phyloP scores from a whole-genome alignment of 64 coral and sea anemone genomes.

The Anthopleura sola region DNA sequence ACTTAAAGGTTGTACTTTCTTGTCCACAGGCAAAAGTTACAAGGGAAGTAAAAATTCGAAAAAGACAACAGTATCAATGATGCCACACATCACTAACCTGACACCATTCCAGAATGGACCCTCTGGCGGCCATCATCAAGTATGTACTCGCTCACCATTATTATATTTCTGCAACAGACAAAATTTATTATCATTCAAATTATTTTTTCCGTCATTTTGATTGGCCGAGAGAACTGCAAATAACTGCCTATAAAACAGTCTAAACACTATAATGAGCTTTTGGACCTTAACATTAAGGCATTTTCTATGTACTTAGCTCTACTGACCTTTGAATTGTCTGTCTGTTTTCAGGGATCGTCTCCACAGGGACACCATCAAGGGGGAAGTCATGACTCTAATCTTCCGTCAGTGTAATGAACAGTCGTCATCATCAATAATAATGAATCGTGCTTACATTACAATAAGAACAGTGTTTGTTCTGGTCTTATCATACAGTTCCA shows the following conservation, averaged over 20 bases:
- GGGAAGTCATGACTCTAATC: conserved; percentile 68
- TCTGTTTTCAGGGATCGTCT: conserved; percentile 23
- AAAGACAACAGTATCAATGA: conserved; percentile 87
- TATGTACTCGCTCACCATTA: background rate
- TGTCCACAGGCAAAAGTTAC: conserved; percentile 27
- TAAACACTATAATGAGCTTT: too few relatives aligned
- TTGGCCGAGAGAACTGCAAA: too few relatives aligned
- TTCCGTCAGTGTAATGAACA: conserved; percentile 60
- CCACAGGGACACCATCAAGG: conserved; percentile 44
- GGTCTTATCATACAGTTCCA: background rate
- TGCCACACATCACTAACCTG: conserved; percentile 94
- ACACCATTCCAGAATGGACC: conserved; percentile 87
- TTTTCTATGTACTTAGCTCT: too few relatives aligned
- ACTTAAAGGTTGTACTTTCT: background rate
- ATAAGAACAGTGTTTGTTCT: background rate
- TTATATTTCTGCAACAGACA: background rate
- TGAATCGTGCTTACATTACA: background rate
- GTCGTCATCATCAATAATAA: background rate
- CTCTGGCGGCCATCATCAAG: conserved; percentile 57
- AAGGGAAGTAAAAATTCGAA: conserved; percentile 68
- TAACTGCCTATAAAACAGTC: too few relatives aligned
- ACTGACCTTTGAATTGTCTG: background rate
- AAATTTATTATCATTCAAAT: too few relatives aligned
- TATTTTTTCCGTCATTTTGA: too few relatives aligned
- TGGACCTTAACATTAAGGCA: too few relatives aligned